phyloP scores from a whole-genome alignment of 2,113 vertebrate species.

The Hymenochirus boettgeri region DNA sequence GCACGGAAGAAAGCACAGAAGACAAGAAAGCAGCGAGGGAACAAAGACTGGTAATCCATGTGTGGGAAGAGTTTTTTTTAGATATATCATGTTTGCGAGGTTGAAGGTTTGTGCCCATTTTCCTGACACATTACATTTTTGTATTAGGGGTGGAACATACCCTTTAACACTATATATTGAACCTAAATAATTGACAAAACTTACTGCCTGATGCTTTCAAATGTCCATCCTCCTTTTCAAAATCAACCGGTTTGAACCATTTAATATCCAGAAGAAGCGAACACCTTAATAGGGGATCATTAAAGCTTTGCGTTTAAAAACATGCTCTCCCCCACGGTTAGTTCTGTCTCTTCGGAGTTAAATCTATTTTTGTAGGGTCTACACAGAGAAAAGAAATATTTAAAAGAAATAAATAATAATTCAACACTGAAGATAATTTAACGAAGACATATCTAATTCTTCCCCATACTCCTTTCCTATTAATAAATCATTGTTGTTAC shows the following conservation, averaged over 20 bases:
- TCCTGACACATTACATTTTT: too few species aligned
- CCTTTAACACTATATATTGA: too few species aligned
- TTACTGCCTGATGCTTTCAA: conserved; percentile 93
- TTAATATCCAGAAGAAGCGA: conserved; percentile 84
- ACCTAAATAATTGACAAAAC: too few species aligned
- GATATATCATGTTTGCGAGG: too few species aligned
- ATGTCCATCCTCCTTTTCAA: conserved; percentile 84
- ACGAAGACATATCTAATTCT: background rate
- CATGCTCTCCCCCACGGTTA: conserved; percentile 91
- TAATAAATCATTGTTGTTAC: too few species aligned
- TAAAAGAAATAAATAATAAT: conserved; percentile 15
- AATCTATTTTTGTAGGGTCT: conserved; percentile 91
- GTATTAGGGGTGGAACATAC: too few species aligned
- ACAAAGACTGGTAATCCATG: too few species aligned
- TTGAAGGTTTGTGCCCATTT: too few species aligned
- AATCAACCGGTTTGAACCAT: conserved; percentile 81
- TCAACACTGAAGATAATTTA: background rate
- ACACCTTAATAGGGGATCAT: conserved; percentile 83
- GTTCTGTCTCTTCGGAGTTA: conserved; percentile 81
- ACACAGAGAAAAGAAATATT: conserved; percentile 46
- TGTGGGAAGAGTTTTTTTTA: too few species aligned
- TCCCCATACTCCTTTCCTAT: background rate
- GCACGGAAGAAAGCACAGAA: too few species aligned
- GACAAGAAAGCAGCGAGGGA: too few species aligned
- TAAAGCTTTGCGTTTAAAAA: conserved; percentile 88